Base-by-base conservation (phyloP, 2,113 vertebrate genomes). In the Poeciliopsis retropinna region DNA sequence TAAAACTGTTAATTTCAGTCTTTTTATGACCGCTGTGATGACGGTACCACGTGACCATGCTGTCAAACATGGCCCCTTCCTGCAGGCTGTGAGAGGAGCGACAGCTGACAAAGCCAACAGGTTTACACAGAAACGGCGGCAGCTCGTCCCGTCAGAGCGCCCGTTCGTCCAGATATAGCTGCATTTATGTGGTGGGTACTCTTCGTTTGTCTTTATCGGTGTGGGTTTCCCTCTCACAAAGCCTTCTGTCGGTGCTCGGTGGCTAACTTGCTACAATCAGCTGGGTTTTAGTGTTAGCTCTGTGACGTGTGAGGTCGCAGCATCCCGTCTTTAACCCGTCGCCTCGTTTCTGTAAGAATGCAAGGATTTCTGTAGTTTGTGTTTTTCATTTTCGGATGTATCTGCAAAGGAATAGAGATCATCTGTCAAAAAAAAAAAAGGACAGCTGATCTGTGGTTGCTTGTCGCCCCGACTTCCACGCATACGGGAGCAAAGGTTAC, bases 41-140 rank as follows among this genome's bases (percentile, higher is more conserved):
- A 34, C 7, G 8, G 25, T 22, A 74, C 30, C 91, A 91, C 88
- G 87, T 92, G 91, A 92, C 73, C 28, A 32, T n/a, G 83, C 89
- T 93, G 90, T 94, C 91, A 90, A 93, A 91, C 29, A 94, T 93
- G 90, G 88, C 92, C 74, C 70, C 89, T 76, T 90, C 85, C 88
- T 80, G 39, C 83, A 87, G 81, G 73, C 74, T 83, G 75, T 83
- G 88, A 91, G 80, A 68, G 65, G 15, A 75, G 68, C 69, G 78
- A 81, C 84, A 79, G 79, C 80, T 90, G 85, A 92, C 83, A 85
- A 88, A 82, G 87, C 65, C 47, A 47, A 68, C 34, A 79, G 28
- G 60, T 79, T 67, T 68, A 57, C 67, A 15, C 27, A 44, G 67
- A 74, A 31, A 44, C 65, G 57, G 80, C 72, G 3, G 2, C 57